Percentiles rank a stretch among this genome's conserved stretches.
phyloP scores from a whole-genome alignment of 2,888 invertebrate species.

The Trachelus troglodyta region DNA sequence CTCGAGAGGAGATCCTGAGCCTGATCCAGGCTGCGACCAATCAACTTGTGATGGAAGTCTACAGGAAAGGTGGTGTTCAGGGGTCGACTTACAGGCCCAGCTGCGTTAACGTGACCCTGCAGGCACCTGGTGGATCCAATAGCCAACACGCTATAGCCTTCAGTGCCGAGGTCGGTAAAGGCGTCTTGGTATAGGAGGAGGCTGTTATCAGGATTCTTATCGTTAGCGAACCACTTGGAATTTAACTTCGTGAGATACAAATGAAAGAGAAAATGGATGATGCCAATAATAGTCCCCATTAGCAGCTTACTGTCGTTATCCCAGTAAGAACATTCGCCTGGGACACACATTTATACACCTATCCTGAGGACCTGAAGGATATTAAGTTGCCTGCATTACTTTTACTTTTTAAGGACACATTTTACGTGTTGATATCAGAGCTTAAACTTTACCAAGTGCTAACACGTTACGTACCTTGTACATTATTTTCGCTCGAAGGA shows the following conservation, averaged over 20 bases:
- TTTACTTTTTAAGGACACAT: not conserved
- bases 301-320: not conserved
- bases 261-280: not conserved
- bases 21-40: conserved; percentile 72
- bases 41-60: conserved; percentile 59
- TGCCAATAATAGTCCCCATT: not conserved
- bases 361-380: not conserved
- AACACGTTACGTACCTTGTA: not conserved
- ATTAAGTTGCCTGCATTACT: not conserved
- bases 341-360: not conserved
- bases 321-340: not conserved
- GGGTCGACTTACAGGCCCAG: conserved; percentile 42
- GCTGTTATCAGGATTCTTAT: not conserved
- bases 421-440: conserved; percentile 6
- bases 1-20: conserved; percentile 75
- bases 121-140: conserved; percentile 50
- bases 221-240: not conserved
- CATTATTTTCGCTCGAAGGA: not conserved
- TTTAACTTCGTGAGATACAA: not conserved
- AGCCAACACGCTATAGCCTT: conserved; percentile 75
- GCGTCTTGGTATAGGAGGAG: conserved; percentile 77
- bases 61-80: conserved; percentile 54
- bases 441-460: conserved; percentile 2
- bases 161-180: conserved; percentile 92
- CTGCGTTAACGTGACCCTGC: conserved; percentile 52